Evolutionary conservation across 1,140 invertebrate species (phyloP), one percentile per base, ranked within the genome.

Genomic region (Caenorhabditis inopinata): DNA sequence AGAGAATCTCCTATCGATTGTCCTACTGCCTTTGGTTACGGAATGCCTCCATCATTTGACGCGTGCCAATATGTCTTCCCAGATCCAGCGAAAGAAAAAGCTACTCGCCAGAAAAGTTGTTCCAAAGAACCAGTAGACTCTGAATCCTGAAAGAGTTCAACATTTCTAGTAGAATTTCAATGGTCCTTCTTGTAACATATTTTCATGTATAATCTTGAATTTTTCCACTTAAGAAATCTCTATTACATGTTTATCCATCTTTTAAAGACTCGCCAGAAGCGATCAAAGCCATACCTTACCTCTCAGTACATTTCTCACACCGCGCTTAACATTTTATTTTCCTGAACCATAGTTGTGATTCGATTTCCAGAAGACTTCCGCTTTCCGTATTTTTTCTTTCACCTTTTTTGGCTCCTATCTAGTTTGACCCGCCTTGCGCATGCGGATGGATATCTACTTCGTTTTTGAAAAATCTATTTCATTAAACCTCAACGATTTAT

Each of bases 31-130:
- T 68, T 68, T 16, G 58, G 58, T 38, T 68, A 68, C 32, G 58
- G 58, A 38, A 18, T 68, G 32, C 58, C 58, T 18, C 58, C 58
- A 18, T 68, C 58, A 68, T 38, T 38, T 25, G 12, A 42, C 12
- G 58, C 58, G 3, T 68, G 32, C 38, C 58, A 68, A 21, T 68
- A 68, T 25, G 58, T 68, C 6, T 68, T 68, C 25, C 58, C 58
- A 9, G 58, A 68, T 21, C 32, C 58, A 1, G 32, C 58, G 38
- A 42, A 38, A 16, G 27, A 58, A 23, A 11, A 5, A 16, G 11
- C 7, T 68, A n/a, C 58, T 11, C 32, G 58, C 3, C 9, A 42
- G 2, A 2, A 6, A 6, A 35, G 58, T 38, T 0, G 38, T 42
- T 42, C 38, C 14, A 42, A 42, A 14, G 38, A 42, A 42, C 38